Evolutionary conservation across 2,888 invertebrate genomes (phyloP), one percentile per base, ranked within the genome.

Genomic region (Microctonus brassicae): DNA sequence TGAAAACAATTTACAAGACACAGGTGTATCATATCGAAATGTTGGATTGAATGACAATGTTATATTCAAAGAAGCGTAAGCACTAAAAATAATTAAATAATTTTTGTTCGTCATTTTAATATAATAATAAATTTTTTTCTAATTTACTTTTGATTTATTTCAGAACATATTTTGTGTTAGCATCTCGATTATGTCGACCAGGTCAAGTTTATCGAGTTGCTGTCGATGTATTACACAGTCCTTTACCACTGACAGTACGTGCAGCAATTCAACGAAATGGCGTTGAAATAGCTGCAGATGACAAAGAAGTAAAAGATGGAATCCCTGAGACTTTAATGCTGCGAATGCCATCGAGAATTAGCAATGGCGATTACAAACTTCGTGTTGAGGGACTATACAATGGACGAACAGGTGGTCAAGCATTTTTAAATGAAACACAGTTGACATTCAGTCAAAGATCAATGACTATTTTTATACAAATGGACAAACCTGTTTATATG

Each of bases 401-500:
- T 82, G 92, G 92, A 66, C 91, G 94, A 4, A 91, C 93, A 69
- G 96, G 96, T 7, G 97, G 97, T 0, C 92, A 94, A 67, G 95
- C 97, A 0, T 98, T 98, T 87, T 89, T 92, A 57, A 98, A 98
- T 83, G 97, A 97, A 85, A 96, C 97, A 0, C 89, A 92, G 72
- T 89, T 98, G 13, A 90, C 91, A 1, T 98, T 97, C 88, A 96
- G 95, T 0, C 94, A 94, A 80, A 91, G 97, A 47, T 96, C 97
- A 62, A 95, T 97, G 94, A 97, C 98, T 0, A 95, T 98, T 75
- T 97, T 98, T 86, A 94, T 98, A 78, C 97, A 97, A 88, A 93
- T 96, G 81, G 97, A 98, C 86, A 97, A 97, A 84, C 98, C 98
- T 0, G 92, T 97, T 5, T 98, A 98, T 84, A 97, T 94, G 92